A percentile compares a stretch with the other conserved stretches of the same genome.
phyloP scores from a whole-genome alignment of 2,888 invertebrate genomes.

The Pomacea canaliculata region DNA sequence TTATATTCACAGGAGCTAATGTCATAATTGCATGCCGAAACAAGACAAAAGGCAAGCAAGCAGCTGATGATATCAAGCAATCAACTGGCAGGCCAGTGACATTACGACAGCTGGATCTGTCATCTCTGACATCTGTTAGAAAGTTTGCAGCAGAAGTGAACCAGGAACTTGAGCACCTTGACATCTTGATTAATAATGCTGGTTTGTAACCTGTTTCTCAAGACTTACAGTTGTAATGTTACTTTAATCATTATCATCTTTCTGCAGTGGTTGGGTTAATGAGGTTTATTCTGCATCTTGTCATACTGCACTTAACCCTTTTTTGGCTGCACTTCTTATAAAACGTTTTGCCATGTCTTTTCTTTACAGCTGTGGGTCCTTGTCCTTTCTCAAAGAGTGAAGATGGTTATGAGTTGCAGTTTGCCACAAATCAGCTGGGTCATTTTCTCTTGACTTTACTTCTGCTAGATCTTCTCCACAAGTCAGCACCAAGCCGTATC shows the following conservation, averaged over 20 bases:
- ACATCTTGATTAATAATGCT: conserved; percentile 2
- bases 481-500: conserved; percentile 9
- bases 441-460: conserved; percentile 4
- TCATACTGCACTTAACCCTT: no score
- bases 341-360: background rate
- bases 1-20: background rate
- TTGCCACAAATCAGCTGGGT: conserved; percentile 13
- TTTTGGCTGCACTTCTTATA: no score
- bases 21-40: background rate
- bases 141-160: background rate
- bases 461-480: conserved; percentile 4
- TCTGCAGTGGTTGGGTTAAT: no score
- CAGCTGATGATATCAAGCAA: conserved; percentile 1
- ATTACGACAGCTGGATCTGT: background rate
- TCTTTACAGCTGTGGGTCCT: background rate
- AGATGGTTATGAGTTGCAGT: conserved; percentile 7
- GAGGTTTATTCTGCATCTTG: no score
- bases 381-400: conserved; percentile 2
- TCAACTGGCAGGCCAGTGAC: background rate
- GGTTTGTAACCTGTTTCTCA: background rate
- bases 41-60: background rate
- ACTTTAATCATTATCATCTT: no score
- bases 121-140: background rate
- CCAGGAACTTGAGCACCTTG: background rate
- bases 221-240: no score